Evolutionary conservation across 37 sponge, comb jelly and placozoan genomes (phyloP).

Genomic region (Aplysina aerophoba): DNA sequence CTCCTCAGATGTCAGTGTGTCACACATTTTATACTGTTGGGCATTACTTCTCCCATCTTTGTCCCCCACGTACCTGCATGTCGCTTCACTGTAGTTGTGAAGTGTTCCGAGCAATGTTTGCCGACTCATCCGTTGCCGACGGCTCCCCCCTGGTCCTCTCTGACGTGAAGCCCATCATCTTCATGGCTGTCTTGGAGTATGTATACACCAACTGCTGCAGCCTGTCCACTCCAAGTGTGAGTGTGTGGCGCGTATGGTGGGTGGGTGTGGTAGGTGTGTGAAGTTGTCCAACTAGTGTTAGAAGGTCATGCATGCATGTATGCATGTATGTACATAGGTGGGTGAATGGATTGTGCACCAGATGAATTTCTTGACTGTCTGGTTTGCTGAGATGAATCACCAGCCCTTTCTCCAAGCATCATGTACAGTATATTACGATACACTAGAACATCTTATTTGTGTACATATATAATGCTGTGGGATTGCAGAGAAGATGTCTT

Average conservation of each 20-base stretch:
- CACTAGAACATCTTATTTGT: neutral
- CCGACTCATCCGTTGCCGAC: conserved; percentile 52
- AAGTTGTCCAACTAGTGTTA: no score
- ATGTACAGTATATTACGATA: no score
- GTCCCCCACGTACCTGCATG: no score
- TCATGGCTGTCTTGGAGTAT: conserved; percentile 92
- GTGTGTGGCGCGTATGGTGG: neutral
- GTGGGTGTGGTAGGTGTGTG: neutral
- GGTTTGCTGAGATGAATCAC: no score
- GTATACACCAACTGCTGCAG: conserved; percentile 96
- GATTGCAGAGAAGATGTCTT: no score
- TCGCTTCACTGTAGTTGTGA: conserved; percentile 68
- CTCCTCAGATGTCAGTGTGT: no score
- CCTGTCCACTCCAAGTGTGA: conserved; percentile 71
- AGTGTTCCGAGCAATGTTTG: conserved; percentile 98
- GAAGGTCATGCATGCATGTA: neutral
- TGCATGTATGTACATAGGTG: no score
- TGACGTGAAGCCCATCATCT: conserved; percentile 85
- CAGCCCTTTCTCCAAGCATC: no score
- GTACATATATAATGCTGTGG: no score
- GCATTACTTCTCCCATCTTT: no score
- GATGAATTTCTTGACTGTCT: no score
- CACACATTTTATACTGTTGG: no score
- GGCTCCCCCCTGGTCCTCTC: conserved; percentile 87
- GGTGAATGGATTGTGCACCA: neutral